A percentile compares a stretch with the other conserved stretches of the same genome.
Conservation (phyloP, 1,140 invertebrate species). For the Vollenhovia emeryi region DNA sequence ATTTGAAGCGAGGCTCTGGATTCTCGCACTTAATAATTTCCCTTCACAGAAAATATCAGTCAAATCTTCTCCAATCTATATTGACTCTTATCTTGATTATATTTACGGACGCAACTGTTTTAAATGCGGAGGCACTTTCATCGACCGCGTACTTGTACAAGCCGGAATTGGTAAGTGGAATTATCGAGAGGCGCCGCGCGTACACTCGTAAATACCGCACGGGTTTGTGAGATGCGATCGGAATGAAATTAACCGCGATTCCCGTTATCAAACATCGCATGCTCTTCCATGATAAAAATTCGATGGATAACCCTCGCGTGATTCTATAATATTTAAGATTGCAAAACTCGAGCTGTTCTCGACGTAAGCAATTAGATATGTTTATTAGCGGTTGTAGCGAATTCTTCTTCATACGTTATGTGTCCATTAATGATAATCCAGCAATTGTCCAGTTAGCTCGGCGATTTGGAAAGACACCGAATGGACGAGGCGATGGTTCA, state of each 20-base stretch:
- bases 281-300: conserved; percentile 43
- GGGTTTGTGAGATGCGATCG: conserved; percentile 75
- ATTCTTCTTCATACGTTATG: not conserved
- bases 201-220: conserved; percentile 70
- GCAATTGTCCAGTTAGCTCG: not conserved
- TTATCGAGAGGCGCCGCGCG: conserved; percentile 64
- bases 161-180: conserved; percentile 60
- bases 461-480: not conserved
- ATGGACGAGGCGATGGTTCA: not conserved
- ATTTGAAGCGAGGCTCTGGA: not conserved
- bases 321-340: not conserved
- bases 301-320: not conserved
- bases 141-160: conserved; percentile 45
- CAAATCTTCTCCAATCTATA: conserved; percentile 2
- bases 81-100: conserved; percentile 64
- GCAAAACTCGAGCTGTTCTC: not conserved
- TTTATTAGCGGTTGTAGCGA: not conserved
- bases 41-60: conserved; percentile 1
- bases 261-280: conserved; percentile 35
- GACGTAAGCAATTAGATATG: not conserved
- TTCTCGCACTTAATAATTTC: not conserved
- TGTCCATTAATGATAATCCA: not conserved
- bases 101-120: conserved; percentile 57
- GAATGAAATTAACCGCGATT: conserved; percentile 77
- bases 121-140: conserved; percentile 66